A percentile compares a stretch with the other conserved stretches of the same genome.
phyloP scores from a whole-genome alignment of 2,888 invertebrate species.

The Operophtera brumata region DNA sequence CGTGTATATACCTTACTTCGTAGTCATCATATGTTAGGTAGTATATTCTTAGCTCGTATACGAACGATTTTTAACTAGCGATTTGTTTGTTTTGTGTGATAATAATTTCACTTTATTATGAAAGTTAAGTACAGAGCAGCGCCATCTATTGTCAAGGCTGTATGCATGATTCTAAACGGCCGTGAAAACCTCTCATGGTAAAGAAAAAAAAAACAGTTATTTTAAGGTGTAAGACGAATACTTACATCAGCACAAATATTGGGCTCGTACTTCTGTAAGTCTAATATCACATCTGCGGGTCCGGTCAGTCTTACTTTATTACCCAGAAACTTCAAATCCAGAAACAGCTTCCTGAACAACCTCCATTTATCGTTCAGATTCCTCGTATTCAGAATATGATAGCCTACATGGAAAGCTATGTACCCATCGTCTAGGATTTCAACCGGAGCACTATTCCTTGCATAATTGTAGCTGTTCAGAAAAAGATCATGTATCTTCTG shows the following conservation, averaged over 20 bases:
- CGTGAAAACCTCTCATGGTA: no score
- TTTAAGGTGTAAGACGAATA: conserved; percentile 31
- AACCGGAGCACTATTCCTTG: conserved; percentile 73
- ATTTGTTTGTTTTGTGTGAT: no score
- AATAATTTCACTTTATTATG: no score
- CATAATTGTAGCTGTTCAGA: conserved; percentile 79
- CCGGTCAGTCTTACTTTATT: conserved; percentile 85
- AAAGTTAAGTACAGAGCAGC: no score
- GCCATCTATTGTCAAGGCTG: no score
- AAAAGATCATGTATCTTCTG: conserved; percentile 80
- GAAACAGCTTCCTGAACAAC: conserved; percentile 82
- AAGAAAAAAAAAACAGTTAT: no score
- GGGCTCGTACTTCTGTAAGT: conserved; percentile 83
- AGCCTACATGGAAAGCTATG: conserved; percentile 85
- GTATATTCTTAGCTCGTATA: no score
- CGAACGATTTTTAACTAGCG: no score
- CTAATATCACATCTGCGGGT: conserved; percentile 84
- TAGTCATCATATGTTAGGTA: no score
- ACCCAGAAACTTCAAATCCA: conserved; percentile 85
- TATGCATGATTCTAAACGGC: no score
- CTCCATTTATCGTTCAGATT: conserved; percentile 64
- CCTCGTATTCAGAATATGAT: conserved; percentile 82
- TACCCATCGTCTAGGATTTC: conserved; percentile 86
- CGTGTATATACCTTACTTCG: no score
- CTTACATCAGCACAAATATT: conserved; percentile 79